These are phyloP conservation scores for Temnothorax unifasciatus DNA, from an alignment of 2,888 invertebrate genomes.

Conservation along the genomic window DNA sequence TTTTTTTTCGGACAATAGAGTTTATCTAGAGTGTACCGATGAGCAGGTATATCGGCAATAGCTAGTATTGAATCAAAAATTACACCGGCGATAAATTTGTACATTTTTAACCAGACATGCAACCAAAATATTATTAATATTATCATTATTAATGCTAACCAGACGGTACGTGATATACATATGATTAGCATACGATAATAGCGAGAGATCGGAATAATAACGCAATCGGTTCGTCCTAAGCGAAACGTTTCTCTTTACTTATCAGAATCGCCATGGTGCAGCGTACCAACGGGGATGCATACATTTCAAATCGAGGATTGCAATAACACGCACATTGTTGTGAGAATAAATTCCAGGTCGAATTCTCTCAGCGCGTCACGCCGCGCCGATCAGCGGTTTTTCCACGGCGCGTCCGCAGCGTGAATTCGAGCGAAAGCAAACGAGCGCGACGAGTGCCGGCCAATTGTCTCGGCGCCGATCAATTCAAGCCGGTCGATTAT, in stretches of 20 bases:
- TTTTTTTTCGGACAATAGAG: constrained; percentile 14
- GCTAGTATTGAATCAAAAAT: not conserved
- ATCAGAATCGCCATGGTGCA: not conserved
- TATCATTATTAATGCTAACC: not conserved
- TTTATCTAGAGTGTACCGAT: not conserved
- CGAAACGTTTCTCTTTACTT: constrained; percentile 12
- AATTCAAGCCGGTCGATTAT: constrained; percentile 63
- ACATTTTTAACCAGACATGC: not conserved
- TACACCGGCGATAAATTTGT: not conserved
- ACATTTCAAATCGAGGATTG: constrained; percentile 64
- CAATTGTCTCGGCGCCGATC: constrained; percentile 62
- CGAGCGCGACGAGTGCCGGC: constrained; percentile 44
- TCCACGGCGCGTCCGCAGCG: constrained; percentile 44
- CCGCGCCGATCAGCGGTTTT: constrained; percentile 57
- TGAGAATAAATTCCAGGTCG: constrained; percentile 68
- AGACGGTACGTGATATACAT: too few species aligned
- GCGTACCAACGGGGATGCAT: constrained; percentile 51
- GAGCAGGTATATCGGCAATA: not conserved
- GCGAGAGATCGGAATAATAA: not conserved
- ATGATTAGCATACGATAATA: not conserved
- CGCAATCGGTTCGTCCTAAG: not conserved
- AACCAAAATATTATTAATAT: not conserved
- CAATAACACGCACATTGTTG: constrained; percentile 71
- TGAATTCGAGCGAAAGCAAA: constrained; percentile 61
- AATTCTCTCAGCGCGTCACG: constrained; percentile 31